phyloP scores from a whole-genome alignment of 2,113 vertebrate species.

The Isichthys henryi region DNA sequence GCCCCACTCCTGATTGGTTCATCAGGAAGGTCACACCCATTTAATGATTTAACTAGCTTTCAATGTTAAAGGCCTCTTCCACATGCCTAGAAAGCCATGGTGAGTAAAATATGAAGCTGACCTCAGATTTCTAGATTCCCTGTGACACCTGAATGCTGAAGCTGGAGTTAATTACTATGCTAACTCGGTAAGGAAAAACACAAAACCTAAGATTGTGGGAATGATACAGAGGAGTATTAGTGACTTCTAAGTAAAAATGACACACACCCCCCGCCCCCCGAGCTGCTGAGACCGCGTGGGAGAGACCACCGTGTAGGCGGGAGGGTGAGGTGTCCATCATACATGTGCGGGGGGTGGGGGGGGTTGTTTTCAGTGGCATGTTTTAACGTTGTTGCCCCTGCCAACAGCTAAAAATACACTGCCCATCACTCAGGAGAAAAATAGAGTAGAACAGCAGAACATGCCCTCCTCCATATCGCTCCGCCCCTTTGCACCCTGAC shows the following conservation, averaged over 20 bases:
- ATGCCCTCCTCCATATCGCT: not conserved
- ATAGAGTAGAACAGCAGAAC: not conserved
- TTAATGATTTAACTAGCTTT: not conserved
- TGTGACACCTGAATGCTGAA: not conserved
- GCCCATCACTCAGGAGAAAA: not conserved
- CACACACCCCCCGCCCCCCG: not conserved
- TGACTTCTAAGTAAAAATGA: not conserved
- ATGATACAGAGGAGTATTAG: not conserved
- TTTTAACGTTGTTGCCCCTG: not conserved
- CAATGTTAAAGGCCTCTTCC: not conserved
- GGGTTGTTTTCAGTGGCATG: not conserved
- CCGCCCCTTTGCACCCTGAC: not conserved
- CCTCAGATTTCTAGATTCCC: not conserved
- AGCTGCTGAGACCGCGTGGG: not conserved
- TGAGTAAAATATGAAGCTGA: not conserved
- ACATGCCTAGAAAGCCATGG: not conserved
- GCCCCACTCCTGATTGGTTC: not conserved
- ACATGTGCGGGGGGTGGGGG: not conserved
- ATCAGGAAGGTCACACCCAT: not conserved
- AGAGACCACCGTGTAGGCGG: not conserved
- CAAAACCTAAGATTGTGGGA: not conserved
- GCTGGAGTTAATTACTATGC: not conserved
- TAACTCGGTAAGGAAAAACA: not conserved
- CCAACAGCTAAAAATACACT: not conserved
- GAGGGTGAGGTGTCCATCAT: not conserved